phyloP scores from a whole-genome alignment of 2,888 invertebrate genomes.

The Pteria penguin region DNA sequence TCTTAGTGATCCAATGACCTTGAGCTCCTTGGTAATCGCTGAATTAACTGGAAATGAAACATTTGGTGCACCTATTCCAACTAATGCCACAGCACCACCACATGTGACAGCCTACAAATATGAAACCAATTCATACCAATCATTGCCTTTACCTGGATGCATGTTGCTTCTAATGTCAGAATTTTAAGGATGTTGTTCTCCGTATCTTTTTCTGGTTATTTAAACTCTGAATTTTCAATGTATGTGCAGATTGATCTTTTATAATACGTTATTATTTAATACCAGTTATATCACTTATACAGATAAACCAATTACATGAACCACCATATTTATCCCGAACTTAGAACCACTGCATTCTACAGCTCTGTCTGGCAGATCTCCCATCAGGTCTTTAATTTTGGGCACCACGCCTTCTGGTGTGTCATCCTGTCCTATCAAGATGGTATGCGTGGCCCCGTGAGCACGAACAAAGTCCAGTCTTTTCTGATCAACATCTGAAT shows the following conservation, averaged over 20 bases:
- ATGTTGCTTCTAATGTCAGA: no score
- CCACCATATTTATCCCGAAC: conserved; percentile 86
- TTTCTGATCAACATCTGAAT: conserved; percentile 72
- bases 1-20: conserved; percentile 94
- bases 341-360: conserved; percentile 95
- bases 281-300: no score
- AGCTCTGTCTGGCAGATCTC: conserved; percentile 85
- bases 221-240: no score
- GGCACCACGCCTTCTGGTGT: conserved; percentile 61
- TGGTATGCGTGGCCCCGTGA: conserved; percentile 77
- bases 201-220: no score
- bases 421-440: conserved; percentile 68
- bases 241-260: no score
- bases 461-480: conserved; percentile 78
- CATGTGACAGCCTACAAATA: conserved; percentile 87
- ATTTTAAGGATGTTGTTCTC: no score
- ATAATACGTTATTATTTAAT: no score
- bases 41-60: conserved; percentile 90
- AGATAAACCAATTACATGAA: conserved; percentile 83
- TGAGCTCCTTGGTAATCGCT: conserved; percentile 91
- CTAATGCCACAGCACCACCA: conserved; percentile 91
- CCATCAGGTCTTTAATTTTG: conserved; percentile 62
- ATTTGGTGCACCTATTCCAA: conserved; percentile 91
- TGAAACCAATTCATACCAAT: no score
- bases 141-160: no score